Percentiles rank a stretch among this genome's conserved stretches.
These are phyloP conservation scores for Paramormyrops hopkinsi DNA, from an alignment of 2,797 vertebrate species.

Conservation along the genomic window DNA sequence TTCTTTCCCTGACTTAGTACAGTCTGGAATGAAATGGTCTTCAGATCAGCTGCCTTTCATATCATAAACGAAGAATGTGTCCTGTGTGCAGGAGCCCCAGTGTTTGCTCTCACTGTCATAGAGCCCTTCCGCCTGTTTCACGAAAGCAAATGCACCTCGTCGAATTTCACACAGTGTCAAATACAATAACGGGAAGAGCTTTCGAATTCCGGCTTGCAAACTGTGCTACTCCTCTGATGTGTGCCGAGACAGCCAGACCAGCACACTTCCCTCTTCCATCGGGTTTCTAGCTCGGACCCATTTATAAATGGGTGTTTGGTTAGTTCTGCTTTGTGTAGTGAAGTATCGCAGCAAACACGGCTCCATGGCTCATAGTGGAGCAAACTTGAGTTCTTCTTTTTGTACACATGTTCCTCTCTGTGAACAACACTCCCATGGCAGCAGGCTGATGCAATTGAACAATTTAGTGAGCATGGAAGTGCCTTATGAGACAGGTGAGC, in stretches of 20 bases:
- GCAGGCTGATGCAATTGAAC: not conserved
- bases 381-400: conserved; percentile 1
- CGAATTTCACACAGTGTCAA: not conserved
- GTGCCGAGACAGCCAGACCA: not conserved
- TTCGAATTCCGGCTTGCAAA: not conserved
- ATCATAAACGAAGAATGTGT: not conserved
- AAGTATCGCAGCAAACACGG: not conserved
- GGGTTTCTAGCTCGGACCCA: not conserved
- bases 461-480: not conserved
- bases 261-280: not conserved
- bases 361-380: not conserved
- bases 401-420: not conserved
- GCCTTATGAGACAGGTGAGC: not conserved
- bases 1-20: not conserved
- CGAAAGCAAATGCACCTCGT: not conserved
- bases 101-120: not conserved
- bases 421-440: not conserved
- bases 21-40: not conserved
- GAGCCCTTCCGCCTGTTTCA: not conserved
- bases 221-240: not conserved
- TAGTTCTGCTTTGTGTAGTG: not conserved
- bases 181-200: not conserved
- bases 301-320: not conserved
- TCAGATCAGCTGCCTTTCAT: not conserved
- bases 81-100: not conserved